Percentiles rank a stretch among this genome's conserved stretches.
phyloP scores from a whole-genome alignment of 2,113 vertebrate species.

The Chrysochloris asiatica region DNA sequence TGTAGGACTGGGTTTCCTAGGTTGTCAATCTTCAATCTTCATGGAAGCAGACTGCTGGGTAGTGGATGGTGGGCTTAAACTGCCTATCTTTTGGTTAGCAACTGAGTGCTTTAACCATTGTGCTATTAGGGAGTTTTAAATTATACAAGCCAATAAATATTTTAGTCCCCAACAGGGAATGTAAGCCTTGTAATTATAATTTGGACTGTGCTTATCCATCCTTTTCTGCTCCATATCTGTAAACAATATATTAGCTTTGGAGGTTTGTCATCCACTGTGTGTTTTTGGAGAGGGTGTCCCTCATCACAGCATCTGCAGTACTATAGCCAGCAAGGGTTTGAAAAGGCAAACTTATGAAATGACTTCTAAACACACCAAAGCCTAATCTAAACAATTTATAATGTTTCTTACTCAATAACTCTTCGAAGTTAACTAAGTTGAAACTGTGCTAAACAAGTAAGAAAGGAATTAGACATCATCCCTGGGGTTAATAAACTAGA shows the following conservation, averaged over 20 bases:
- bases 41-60: not conserved
- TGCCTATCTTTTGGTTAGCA: not conserved
- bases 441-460: constrained; percentile 72
- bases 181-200: constrained; percentile 63
- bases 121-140: not conserved
- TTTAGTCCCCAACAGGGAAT: constrained; percentile 60
- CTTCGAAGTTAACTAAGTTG: constrained; percentile 71
- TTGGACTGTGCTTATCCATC: constrained; percentile 46
- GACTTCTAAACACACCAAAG: constrained; percentile 73
- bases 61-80: not conserved
- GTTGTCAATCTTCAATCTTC: not conserved
- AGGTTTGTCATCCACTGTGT: constrained; percentile 59
- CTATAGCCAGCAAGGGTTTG: constrained; percentile 54
- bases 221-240: constrained; percentile 58
- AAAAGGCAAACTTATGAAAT: constrained; percentile 76
- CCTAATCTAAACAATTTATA: constrained; percentile 79
- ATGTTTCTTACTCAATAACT: constrained; percentile 77
- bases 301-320: constrained; percentile 63
- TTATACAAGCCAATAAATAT: constrained; percentile 77
- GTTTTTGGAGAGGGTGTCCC: constrained; percentile 54
- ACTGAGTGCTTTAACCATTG: not conserved
- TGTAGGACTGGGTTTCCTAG: not conserved
- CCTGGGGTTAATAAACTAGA: constrained; percentile 56
- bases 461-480: constrained; percentile 63
- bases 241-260: constrained; percentile 70